Evolutionary conservation across 2,113 vertebrate genomes (phyloP), one percentile per base, ranked within the genome.

Genomic region (Cololabis saira): DNA sequence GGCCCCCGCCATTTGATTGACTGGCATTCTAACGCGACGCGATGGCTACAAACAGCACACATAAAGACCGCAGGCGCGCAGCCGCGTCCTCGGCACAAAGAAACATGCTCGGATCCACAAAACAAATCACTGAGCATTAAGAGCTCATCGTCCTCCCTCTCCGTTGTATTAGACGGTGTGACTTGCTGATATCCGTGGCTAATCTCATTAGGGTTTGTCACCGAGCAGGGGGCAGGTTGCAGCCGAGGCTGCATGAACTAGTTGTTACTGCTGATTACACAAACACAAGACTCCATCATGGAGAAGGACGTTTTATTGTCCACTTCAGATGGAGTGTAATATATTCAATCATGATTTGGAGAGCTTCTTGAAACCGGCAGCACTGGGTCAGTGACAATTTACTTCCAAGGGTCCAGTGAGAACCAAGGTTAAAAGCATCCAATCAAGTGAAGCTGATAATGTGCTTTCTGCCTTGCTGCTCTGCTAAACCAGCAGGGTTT

Each of bases 1-100:
- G 81, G 76, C 77, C 76, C 85, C 73, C 50, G 64, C 61, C 54
- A 67, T 52, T 81, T 94, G 93, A 92, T 87, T 92, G 93, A 93
- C 88, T 86, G 78, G 72, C 80, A 58, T 27, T 1, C 81, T 92
- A 93, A 92, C 84, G 16, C 15, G 78, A 90, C 67, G 73, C 55
- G 89, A 93, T 69, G 68, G 83, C 82, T 27, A 50, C 58, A 49
- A 78, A 74, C 82, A 56, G 80, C 80, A 71, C 54, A 85, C 71
- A 81, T 67, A 55, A 81, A 80, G 74, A 77, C 84, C 61, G 53
- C 49, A 44, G 68, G 82, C 74, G 48, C 7, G 43, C 33, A 18
- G 30, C 45, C 44, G 16, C 52, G 37, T 74, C 71, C 67, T 59
- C 66, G 27, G 83, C 74, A 74, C 76, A 73, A 41, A 70, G 60